A percentile compares a stretch with the other conserved stretches of the same genome.
These are phyloP conservation scores for Ophion slaviceki DNA, from an alignment of 2,888 invertebrate species.

Conservation along the genomic window DNA sequence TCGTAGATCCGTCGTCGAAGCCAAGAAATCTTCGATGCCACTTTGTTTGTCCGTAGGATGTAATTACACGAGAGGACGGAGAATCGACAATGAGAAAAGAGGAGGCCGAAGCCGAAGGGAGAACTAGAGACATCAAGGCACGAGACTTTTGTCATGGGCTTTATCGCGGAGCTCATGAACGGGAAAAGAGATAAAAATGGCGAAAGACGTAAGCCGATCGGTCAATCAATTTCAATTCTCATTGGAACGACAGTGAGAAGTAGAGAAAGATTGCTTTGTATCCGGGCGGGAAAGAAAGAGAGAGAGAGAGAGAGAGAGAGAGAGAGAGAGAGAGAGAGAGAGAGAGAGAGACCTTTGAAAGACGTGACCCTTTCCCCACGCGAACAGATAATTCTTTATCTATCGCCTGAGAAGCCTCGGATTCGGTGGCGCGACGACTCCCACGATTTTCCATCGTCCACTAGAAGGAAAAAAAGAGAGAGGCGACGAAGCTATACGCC, in stretches of 20 bases:
- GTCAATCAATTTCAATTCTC: constrained; percentile 72
- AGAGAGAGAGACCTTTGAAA: constrained; percentile 34
- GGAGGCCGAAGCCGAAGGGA: constrained; percentile 20
- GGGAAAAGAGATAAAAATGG: constrained; percentile 33
- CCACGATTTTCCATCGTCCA: constrained; percentile 63
- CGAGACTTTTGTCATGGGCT: constrained; percentile 45
- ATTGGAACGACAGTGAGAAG: constrained; percentile 60
- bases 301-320: background rate
- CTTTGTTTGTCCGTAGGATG: constrained; percentile 67
- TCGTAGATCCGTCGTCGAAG: constrained; percentile 26
- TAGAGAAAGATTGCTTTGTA: constrained; percentile 40
- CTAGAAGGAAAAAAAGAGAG: constrained; percentile 4
- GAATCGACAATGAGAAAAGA: constrained; percentile 39
- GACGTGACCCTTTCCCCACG: constrained; percentile 52
- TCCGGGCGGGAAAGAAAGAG: background rate
- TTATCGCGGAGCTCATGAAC: constrained; percentile 39
- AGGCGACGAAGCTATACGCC: background rate
- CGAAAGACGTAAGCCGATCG: constrained; percentile 65
- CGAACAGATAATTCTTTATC: constrained; percentile 64
- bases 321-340: too few relatives aligned
- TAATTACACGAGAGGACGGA: constrained; percentile 64
- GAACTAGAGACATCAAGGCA: constrained; percentile 28
- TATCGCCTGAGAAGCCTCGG: constrained; percentile 42
- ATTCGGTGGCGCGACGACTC: constrained; percentile 51
- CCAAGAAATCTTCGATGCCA: constrained; percentile 65